A percentile compares a stretch with the other conserved stretches of the same genome.
Conservation (phyloP, 2,888 invertebrate species). For the Drosophila parthenogenetica region DNA sequence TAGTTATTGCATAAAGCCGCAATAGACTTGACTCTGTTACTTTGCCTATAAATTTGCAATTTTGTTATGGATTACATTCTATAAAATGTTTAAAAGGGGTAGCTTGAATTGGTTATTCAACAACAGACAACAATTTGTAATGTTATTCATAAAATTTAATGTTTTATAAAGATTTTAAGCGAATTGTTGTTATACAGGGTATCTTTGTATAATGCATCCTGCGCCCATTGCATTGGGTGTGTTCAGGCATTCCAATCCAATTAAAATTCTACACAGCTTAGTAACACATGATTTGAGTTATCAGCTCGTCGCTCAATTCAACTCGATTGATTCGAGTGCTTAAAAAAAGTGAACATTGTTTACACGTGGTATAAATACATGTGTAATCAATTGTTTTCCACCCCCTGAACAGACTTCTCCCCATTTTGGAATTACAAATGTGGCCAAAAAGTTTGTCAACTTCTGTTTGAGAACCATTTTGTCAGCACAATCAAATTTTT, state of each 20-base stretch:
- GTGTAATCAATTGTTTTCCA: conserved; percentile 28
- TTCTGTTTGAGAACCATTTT: neutral
- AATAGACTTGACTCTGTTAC: conserved; percentile 15
- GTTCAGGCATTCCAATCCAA: conserved; percentile 34
- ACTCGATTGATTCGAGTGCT: conserved; percentile 48
- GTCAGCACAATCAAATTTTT: neutral
- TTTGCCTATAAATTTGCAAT: conserved; percentile 7
- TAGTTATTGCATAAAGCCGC: conserved; percentile 27
- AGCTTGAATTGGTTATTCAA: neutral
- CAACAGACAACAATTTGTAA: too few species aligned
- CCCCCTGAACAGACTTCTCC: neutral
- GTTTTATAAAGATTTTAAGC: neutral
- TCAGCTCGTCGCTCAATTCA: conserved; percentile 41
- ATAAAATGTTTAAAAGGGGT: neutral
- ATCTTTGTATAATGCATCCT: neutral
- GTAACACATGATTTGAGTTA: conserved; percentile 63
- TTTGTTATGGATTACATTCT: conserved; percentile 3
- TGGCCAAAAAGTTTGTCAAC: conserved; percentile 6
- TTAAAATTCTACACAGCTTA: conserved; percentile 57
- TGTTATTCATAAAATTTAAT: neutral
- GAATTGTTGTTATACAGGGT: too few species aligned
- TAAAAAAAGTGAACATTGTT: conserved; percentile 34
- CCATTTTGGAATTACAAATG: conserved; percentile 7
- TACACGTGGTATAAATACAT: conserved; percentile 41
- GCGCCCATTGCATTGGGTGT: neutral